Evolutionary conservation across 2,797 vertebrate genomes (phyloP).

Genomic region (Champsocephalus gunnari): DNA sequence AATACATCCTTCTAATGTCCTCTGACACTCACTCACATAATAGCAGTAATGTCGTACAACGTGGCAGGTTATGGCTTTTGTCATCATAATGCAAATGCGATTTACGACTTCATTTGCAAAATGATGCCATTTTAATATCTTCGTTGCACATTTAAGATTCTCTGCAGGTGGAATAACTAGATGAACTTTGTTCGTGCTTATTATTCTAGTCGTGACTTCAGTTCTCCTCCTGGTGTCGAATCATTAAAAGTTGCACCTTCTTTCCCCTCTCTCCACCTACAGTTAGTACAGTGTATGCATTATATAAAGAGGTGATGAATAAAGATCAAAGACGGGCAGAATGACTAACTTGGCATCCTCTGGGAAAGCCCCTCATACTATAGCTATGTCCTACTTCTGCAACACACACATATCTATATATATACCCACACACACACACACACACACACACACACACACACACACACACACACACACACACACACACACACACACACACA

Average conservation of each 20-base stretch:
- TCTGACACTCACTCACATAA: conserved; percentile 10
- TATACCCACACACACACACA: not conserved
- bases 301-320: conserved; percentile 66
- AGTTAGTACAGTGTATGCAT: conserved; percentile 36
- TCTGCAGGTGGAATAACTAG: conserved; percentile 18
- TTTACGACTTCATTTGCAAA: conserved; percentile 15
- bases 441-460: too few species aligned
- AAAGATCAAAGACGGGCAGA: conserved; percentile 59
- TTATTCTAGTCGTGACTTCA: conserved; percentile 23
- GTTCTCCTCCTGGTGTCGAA: conserved; percentile 17
- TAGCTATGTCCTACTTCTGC: conserved; percentile 48
- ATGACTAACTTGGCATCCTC: conserved; percentile 22
- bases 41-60: not conserved
- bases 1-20: conserved; percentile 11
- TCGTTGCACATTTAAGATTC: conserved; percentile 24
- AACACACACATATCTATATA: not conserved
- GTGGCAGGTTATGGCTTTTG: conserved; percentile 16
- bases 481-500: too few species aligned
- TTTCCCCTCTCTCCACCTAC: conserved; percentile 9
- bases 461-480: too few species aligned
- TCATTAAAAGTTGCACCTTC: conserved; percentile 21
- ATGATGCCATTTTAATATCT: conserved; percentile 11
- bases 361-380: conserved; percentile 40
- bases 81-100: conserved; percentile 19
- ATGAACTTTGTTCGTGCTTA: conserved; percentile 23